Percentiles rank a stretch among this genome's conserved stretches.
Conservation (phyloP, 2,113 vertebrate species). For the Melanostigma gelatinosum region DNA sequence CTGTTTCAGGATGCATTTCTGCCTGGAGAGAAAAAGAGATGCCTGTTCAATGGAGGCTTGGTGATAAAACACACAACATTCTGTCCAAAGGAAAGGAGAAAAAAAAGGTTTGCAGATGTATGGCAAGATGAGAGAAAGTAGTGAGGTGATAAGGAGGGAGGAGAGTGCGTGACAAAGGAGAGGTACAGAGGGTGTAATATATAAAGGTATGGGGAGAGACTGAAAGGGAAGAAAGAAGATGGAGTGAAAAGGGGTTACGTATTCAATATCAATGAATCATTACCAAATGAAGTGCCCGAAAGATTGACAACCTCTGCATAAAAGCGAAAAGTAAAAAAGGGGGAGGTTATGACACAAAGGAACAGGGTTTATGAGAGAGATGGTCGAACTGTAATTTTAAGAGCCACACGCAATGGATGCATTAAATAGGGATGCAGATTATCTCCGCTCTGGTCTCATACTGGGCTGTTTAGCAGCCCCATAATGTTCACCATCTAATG, state of each 20-base stretch:
- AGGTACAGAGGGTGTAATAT: conserved; percentile 26
- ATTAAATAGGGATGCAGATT: background rate
- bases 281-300: conserved; percentile 37
- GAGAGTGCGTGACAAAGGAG: conserved; percentile 32
- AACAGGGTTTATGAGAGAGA: background rate
- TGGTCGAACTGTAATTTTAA: background rate
- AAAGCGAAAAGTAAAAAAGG: background rate
- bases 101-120: conserved; percentile 39
- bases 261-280: conserved; percentile 49
- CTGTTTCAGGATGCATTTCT: conserved; percentile 55
- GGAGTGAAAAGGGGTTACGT: conserved; percentile 31
- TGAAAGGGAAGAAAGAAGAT: conserved; percentile 21
- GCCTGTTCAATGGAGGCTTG: conserved; percentile 41
- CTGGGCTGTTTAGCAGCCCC: background rate
- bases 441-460: background rate
- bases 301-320: conserved; percentile 10
- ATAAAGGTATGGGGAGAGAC: conserved; percentile 7
- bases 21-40: conserved; percentile 42
- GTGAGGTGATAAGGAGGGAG: conserved; percentile 35
- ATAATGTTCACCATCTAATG: background rate
- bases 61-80: conserved; percentile 54
- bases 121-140: conserved; percentile 37
- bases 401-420: background rate
- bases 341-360: conserved; percentile 12
- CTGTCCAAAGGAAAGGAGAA: conserved; percentile 22